phyloP scores from a whole-genome alignment of 1,140 invertebrate species.

The Pseudomyrmex dendroicus region DNA sequence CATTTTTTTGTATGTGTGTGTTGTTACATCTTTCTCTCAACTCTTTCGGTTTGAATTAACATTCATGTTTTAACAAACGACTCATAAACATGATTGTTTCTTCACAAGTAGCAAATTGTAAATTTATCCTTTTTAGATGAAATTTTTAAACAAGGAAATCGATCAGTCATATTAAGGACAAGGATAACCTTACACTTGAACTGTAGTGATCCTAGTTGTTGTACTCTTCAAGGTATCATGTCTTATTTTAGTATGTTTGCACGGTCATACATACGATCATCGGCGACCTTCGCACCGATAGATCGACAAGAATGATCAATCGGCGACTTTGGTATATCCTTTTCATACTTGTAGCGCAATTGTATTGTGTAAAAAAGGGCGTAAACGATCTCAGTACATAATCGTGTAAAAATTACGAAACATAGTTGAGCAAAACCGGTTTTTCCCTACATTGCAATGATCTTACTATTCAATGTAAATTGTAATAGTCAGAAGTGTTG shows the following conservation, averaged over 20 bases:
- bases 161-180: neutral
- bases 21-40: no score
- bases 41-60: no score
- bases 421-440: no score
- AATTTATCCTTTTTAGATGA: neutral
- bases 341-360: neutral
- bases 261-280: neutral
- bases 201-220: neutral
- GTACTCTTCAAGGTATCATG: neutral
- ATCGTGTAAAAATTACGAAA: neutral
- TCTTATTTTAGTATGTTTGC: neutral
- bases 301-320: neutral
- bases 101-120: neutral
- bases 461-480: no score
- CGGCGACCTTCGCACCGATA: slow-evolving; percentile 1
- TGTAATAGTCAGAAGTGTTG: no score
- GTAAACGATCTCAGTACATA: neutral
- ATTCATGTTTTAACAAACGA: neutral
- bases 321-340: slow-evolving; percentile 8
- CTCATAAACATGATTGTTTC: neutral
- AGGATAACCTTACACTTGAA: slow-evolving; percentile 21
- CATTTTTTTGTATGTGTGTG: no score
- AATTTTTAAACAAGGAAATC: neutral
- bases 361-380: neutral
- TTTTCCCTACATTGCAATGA: no score